Evolutionary conservation across 2,113 vertebrate genomes (phyloP).

Genomic region (Pachyramphus minor): DNA sequence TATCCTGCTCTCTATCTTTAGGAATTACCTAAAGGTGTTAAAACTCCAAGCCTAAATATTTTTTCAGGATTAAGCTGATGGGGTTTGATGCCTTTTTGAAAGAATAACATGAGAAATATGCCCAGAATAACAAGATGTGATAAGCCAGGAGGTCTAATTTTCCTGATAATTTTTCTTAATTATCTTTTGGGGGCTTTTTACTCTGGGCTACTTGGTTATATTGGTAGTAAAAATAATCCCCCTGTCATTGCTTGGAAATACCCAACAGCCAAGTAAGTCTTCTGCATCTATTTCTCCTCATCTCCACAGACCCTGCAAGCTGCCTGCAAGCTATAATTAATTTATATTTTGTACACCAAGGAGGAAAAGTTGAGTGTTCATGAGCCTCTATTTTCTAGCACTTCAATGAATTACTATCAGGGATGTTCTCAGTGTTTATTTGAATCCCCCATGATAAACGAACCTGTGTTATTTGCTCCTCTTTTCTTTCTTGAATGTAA

Average conservation of each 20-base stretch:
- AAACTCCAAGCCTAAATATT: neutral
- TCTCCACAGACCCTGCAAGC: neutral
- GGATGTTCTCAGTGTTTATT: constrained; percentile 33
- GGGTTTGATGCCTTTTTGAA: neutral
- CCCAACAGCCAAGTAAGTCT: constrained; percentile 15
- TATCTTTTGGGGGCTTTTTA: neutral
- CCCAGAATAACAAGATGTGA: neutral
- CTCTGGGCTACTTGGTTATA: neutral
- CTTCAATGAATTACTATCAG: neutral
- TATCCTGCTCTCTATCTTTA: neutral
- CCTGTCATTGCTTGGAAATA: neutral
- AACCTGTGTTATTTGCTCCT: constrained; percentile 20
- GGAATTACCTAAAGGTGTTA: neutral
- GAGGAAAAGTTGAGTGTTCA: neutral
- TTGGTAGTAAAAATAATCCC: neutral
- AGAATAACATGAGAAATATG: neutral
- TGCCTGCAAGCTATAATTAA: constrained; percentile 55
- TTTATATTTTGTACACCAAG: constrained; percentile 23
- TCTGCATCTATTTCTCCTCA: constrained; percentile 10
- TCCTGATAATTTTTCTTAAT: constrained; percentile 17
- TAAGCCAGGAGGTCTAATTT: neutral
- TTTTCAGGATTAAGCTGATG: constrained; percentile 1
- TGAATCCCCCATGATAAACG: neutral
- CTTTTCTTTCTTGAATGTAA: neutral
- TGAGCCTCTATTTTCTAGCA: neutral